Percentiles rank a stretch among this genome's conserved stretches.
Conservation (phyloP, 2,797 vertebrate species). For the Enteromius fasciolatus region DNA sequence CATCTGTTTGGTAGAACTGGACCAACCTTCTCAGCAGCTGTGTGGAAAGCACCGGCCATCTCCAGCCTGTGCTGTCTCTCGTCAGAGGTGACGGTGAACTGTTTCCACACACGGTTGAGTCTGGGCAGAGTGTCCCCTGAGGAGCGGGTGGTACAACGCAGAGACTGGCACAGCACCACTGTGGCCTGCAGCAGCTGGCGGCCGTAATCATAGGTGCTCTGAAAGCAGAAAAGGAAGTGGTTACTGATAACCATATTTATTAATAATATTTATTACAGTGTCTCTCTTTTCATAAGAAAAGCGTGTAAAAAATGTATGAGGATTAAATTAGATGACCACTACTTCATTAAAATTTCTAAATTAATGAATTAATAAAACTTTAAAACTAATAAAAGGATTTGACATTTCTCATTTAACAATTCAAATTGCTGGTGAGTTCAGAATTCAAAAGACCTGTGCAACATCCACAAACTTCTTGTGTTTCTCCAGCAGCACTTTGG, state of each 20-base stretch:
- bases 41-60: slow-evolving; percentile 89
- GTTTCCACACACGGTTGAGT: slow-evolving; percentile 96
- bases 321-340: neutral
- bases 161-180: slow-evolving; percentile 94
- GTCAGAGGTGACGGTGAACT: slow-evolving; percentile 91
- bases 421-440: neutral
- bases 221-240: slow-evolving; percentile 15
- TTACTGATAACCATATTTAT: neutral
- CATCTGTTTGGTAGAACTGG: neutral
- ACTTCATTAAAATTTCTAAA: neutral
- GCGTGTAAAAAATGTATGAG: neutral
- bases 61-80: slow-evolving; percentile 91
- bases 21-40: slow-evolving; percentile 86
- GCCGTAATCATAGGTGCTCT: slow-evolving; percentile 98
- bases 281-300: too few species aligned
- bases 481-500: slow-evolving; percentile 94
- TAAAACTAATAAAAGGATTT: too few species aligned
- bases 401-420: neutral
- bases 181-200: slow-evolving; percentile 97
- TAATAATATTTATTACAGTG: too few species aligned
- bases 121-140: slow-evolving; percentile 95
- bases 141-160: slow-evolving; percentile 93
- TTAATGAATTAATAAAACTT: neutral
- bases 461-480: slow-evolving; percentile 98
- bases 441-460: slow-evolving; percentile 84